Conservation (phyloP, 2,797 vertebrate genomes). For the Gila robusta region DNA sequence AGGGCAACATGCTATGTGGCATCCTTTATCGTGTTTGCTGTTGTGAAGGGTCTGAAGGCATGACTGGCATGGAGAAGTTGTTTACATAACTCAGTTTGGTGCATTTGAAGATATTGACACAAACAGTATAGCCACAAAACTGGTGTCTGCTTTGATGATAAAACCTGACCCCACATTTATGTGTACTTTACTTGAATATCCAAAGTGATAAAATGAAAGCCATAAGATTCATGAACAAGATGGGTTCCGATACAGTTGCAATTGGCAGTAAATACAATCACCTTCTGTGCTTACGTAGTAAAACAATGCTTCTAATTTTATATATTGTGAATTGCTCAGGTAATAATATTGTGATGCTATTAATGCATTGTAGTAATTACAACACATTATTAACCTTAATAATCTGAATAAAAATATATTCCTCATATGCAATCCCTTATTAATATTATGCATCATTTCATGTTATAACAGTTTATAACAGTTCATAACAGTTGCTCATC, state of each 20-base stretch:
- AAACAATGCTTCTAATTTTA: not conserved
- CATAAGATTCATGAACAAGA: not conserved
- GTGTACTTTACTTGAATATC: not conserved
- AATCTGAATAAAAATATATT: not conserved
- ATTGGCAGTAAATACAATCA: not conserved
- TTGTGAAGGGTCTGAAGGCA: not conserved
- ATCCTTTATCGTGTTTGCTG: not conserved
- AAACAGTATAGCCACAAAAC: not conserved
- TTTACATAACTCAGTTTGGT: not conserved
- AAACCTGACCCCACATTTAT: not conserved
- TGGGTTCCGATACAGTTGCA: not conserved
- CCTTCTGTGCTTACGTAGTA: not conserved
- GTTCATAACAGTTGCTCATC: not conserved
- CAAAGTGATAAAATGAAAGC: not conserved
- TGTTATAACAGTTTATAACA: too few species aligned
- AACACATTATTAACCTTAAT: not conserved
- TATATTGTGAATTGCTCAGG: not conserved
- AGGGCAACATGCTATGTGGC: conserved; percentile 20
- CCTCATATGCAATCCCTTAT: not conserved
- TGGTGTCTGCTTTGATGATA: not conserved
- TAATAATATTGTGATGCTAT: not conserved
- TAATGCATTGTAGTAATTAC: not conserved
- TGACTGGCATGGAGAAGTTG: not conserved
- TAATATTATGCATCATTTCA: not conserved
- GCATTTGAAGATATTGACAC: not conserved